phyloP scores from a whole-genome alignment of 2,888 invertebrate genomes.

The Toxonevra muliebris region DNA sequence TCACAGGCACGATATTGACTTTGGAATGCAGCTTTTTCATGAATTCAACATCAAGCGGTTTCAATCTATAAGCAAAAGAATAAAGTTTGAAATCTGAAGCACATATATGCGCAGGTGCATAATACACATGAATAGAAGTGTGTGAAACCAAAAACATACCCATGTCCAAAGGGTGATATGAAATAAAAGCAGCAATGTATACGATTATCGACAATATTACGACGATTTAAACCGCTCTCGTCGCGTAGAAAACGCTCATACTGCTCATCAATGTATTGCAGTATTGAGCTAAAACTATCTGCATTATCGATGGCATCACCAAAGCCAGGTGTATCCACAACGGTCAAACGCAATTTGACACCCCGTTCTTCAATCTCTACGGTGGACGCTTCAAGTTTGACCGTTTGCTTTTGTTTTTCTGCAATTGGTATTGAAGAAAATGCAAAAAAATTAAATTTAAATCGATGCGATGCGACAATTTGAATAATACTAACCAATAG shows the following conservation, averaged over 20 bases:
- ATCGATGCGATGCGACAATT: conserved; percentile 37
- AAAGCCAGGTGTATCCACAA: conserved; percentile 95
- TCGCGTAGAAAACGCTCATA: conserved; percentile 91
- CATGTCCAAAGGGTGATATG: conserved; percentile 96
- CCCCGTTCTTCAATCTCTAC: conserved; percentile 97
- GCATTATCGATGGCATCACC: conserved; percentile 95
- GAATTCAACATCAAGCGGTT: conserved; percentile 93
- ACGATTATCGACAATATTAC: conserved; percentile 96
- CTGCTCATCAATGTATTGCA: conserved; percentile 97
- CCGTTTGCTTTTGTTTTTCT: conserved; percentile 93
- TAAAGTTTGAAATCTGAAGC: neutral
- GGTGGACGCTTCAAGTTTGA: conserved; percentile 94
- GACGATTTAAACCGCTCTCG: conserved; percentile 94
- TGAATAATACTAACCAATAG: conserved; percentile 73
- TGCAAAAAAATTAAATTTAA: neutral
- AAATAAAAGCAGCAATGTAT: conserved; percentile 99
- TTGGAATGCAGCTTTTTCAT: conserved; percentile 97
- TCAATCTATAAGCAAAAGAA: conserved; percentile 70
- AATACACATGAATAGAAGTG: neutral
- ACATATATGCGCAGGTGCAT: conserved; percentile 4
- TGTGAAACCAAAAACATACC: conserved; percentile 68
- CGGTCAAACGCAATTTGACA: conserved; percentile 90
- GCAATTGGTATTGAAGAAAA: neutral
- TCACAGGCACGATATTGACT: conserved; percentile 97
- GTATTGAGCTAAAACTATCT: conserved; percentile 90